A percentile compares a stretch with the other conserved stretches of the same genome.
These are phyloP conservation scores for Lasioglossum villosulum DNA, from an alignment of 2,888 invertebrate species.

Conservation along the genomic window DNA sequence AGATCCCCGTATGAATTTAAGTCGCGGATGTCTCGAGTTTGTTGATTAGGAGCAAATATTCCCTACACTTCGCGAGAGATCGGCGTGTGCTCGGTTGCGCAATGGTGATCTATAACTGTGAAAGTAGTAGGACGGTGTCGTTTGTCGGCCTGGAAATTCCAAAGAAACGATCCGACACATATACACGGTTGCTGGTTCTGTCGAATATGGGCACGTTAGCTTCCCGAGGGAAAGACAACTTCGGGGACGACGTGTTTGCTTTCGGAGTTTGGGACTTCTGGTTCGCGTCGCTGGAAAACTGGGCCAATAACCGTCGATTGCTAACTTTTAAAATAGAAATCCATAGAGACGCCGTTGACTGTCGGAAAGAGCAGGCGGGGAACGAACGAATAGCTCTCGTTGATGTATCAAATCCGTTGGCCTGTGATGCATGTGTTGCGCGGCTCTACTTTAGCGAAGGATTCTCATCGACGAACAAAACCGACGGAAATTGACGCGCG, in stretches of 20 bases:
- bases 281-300: slow-evolving; percentile 60
- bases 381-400: slow-evolving; percentile 33
- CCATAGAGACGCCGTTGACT: slow-evolving; percentile 33
- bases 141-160: slow-evolving; percentile 18
- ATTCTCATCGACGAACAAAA: slow-evolving; percentile 15
- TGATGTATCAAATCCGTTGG: slow-evolving; percentile 12
- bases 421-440: neutral
- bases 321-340: slow-evolving; percentile 68
- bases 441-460: neutral
- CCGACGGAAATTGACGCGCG: neutral
- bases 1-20: neutral
- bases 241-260: slow-evolving; percentile 56
- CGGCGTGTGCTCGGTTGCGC: neutral
- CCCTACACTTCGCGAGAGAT: neutral
- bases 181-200: slow-evolving; percentile 39
- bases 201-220: slow-evolving; percentile 40
- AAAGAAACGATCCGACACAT: slow-evolving; percentile 14
- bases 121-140: slow-evolving; percentile 38
- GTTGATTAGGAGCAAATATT: slow-evolving; percentile 15
- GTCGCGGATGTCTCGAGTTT: neutral
- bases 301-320: slow-evolving; percentile 70
- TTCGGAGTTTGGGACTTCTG: slow-evolving; percentile 51
- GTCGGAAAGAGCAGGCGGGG: slow-evolving; percentile 19
- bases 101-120: neutral
- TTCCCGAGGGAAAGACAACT: slow-evolving; percentile 49